Evolutionary conservation across 2,888 invertebrate genomes (phyloP), one percentile per base, ranked within the genome.

Genomic region (Phasia obesa): DNA sequence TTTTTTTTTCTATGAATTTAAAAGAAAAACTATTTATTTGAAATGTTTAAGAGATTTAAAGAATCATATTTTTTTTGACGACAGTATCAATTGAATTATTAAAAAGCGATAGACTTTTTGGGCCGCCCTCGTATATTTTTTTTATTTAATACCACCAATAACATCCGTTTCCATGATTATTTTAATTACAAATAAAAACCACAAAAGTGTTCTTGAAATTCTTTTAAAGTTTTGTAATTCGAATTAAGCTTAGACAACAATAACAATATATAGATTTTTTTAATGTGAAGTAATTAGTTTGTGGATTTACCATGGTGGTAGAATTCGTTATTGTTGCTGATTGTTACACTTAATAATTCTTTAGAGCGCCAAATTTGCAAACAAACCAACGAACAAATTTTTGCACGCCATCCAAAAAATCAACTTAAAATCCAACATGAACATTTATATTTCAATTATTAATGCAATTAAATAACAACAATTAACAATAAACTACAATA

Each of bases 271-370:
- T 19, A 19, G 5, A n/a, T 74, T 27, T 23, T 62, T 17, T 11
- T 25, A n/a, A 49, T 42, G 19, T 55, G 53, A 25, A 81, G 60
- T 77, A 82, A 82, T 81, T 78, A 82, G 69, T 78, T 82, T 74
- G 55, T 69, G 65, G 81, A 55, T 82, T 77, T 77, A 51, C 64
- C 69, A 82, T 82, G 78, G 57, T 64, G 55, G 25, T n/a, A 73
- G 69, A 60, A 81, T 71, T 53, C 17, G 17, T 51, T 76, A 60
- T 69, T 49, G 70, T 71, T 51, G 53, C 31, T 49, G 60, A 67
- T 77, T 77, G 73, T 77, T 77, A 67, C 77, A 82, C 73, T 78
- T 77, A 77, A 77, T 82, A 78, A 78, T 82, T 82, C 78, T 81
- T 71, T 57, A 65, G 75, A 75, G 67, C 38, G 38, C 65, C 75